phyloP scores from a whole-genome alignment of 2,113 vertebrate genomes.

The Pachyramphus minor region DNA sequence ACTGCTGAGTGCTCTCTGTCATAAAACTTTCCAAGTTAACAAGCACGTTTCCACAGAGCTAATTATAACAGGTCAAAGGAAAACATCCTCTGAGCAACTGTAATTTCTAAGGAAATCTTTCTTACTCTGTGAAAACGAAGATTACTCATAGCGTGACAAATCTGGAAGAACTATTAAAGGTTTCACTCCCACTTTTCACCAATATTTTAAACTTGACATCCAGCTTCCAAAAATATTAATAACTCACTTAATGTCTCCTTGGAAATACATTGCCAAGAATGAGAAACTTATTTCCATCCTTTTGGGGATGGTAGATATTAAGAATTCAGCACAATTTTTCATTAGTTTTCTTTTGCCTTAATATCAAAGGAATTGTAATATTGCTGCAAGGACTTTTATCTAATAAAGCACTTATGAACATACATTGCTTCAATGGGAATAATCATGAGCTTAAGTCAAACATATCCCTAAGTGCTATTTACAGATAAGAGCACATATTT shows the following conservation, averaged over 20 bases:
- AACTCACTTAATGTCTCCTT: not conserved
- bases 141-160: constrained; percentile 22
- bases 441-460: not conserved
- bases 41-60: not conserved
- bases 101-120: constrained; percentile 8
- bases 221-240: not conserved
- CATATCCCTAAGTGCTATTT: not conserved
- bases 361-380: not conserved
- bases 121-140: not conserved
- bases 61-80: not conserved
- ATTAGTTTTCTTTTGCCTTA: not conserved
- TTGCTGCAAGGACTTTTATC: not conserved
- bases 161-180: not conserved
- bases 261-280: not conserved
- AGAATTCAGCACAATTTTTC: not conserved
- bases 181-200: not conserved
- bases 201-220: not conserved
- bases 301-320: not conserved
- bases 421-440: not conserved
- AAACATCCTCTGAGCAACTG: not conserved
- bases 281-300: not conserved
- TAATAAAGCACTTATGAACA: not conserved
- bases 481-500: not conserved
- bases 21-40: not conserved
- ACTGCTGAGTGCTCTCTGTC: not conserved